A percentile compares a stretch with the other conserved stretches of the same genome.
Evolutionary conservation across 2,888 invertebrate species (phyloP).

Genomic region (Autographa gamma): DNA sequence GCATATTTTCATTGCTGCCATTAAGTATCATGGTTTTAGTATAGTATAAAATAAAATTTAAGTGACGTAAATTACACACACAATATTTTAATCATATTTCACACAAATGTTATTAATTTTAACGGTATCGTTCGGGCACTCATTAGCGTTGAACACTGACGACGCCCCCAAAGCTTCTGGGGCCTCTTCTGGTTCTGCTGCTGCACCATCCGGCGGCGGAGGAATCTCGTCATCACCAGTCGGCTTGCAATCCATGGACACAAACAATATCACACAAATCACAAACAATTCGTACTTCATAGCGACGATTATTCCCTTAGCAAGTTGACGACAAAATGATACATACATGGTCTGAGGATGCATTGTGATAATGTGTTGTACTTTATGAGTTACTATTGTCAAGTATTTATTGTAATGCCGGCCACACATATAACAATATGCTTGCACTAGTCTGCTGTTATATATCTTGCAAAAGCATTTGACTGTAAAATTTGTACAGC

Average conservation of each 20-base stretch:
- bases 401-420: neutral
- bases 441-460: too few species aligned
- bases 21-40: too few species aligned
- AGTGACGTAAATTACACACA: neutral
- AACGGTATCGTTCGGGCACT: neutral
- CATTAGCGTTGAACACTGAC: neutral
- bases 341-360: neutral
- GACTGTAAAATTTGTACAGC: too few species aligned
- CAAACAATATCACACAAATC: neutral
- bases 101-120: neutral
- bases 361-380: neutral
- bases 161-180: neutral
- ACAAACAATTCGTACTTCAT: neutral
- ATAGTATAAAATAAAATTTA: too few species aligned
- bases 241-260: slow-evolving; percentile 2
- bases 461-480: too few species aligned
- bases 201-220: neutral
- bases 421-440: too few species aligned
- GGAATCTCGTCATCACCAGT: neutral
- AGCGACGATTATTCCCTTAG: neutral
- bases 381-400: neutral
- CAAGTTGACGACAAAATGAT: neutral
- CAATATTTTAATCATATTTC: neutral
- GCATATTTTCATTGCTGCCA: too few species aligned
- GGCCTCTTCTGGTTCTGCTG: neutral